Conservation (phyloP, 1,140 invertebrate genomes). For the Mycetomoellerius zeteki region DNA sequence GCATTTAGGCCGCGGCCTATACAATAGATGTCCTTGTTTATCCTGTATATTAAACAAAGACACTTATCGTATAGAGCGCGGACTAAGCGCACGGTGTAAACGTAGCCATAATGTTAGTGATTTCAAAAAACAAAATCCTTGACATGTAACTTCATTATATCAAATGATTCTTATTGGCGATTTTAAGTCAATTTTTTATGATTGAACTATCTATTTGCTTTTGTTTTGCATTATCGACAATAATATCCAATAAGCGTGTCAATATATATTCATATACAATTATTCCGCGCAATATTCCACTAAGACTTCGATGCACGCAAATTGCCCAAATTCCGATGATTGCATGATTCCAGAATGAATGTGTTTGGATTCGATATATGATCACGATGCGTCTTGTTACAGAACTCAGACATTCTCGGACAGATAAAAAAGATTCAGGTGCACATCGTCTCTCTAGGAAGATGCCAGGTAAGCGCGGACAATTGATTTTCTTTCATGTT, state of each 20-base stretch:
- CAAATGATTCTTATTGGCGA: neutral
- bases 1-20: no score
- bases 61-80: no score
- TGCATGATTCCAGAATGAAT: neutral
- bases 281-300: slow-evolving; percentile 14
- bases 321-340: slow-evolving; percentile 11
- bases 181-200: neutral
- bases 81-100: no score
- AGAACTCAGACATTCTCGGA: slow-evolving; percentile 81
- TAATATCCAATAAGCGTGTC: neutral
- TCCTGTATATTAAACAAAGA: no score
- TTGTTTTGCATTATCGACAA: neutral
- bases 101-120: neutral
- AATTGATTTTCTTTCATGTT: slow-evolving; percentile 61
- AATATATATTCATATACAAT: neutral
- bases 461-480: slow-evolving; percentile 81
- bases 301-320: neutral
- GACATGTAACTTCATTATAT: neutral
- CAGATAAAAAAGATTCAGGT: slow-evolving; percentile 82
- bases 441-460: slow-evolving; percentile 82
- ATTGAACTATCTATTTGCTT: neutral
- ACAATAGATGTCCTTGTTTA: no score
- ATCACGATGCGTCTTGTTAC: slow-evolving; percentile 65
- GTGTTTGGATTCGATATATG: neutral
- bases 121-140: neutral